Evolutionary conservation across 2,113 vertebrate genomes (phyloP), one percentile per base, ranked within the genome.

Genomic region (Indri indri): DNA sequence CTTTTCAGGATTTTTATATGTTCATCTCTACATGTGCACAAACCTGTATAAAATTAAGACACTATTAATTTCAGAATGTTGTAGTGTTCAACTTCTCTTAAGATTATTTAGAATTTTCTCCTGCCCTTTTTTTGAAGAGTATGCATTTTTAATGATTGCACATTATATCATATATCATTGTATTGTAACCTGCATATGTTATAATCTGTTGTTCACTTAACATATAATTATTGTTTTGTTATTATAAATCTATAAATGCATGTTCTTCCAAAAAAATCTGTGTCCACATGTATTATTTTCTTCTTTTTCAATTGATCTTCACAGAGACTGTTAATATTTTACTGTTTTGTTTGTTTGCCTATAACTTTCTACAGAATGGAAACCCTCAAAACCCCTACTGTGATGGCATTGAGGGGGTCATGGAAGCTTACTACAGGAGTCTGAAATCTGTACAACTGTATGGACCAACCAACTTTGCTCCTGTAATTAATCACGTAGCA

Each of bases 311-410:
- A 1, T 76, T 89, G 20, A 34, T 65, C 32, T 83, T 91, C 42
- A 73, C 3, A 63, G 40, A 79, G 32, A 86, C 45, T 85, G 91
- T 97, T 87, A 85, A 91, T 93, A 37, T 25, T 93, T 25, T 89
- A 12, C 91, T 88, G 23, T 54, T 94, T 14, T 22, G 7, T 77
- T 76, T 47, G 6, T 45, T 95, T 89, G 17, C 18, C 47, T 63
- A 0, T 80, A 50, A 81, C 32, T 40, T 96, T 94, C 68, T 92
- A 68, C 98, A 99, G 99, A 99, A 99, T 81, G 99, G 99, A 85
- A 99, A 99, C 94, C 99, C 99, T 92, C 99, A 99, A 97, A 99
- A 99, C 95, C 99, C 99, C 3, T 99, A 99, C 97, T 99, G 99
- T 97, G 99, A 97, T 50, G 99, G 99, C 45, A 99, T 99, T 42